Base-by-base conservation (phyloP, 2,797 vertebrate genomes). In the Adelosebastes latens region DNA sequence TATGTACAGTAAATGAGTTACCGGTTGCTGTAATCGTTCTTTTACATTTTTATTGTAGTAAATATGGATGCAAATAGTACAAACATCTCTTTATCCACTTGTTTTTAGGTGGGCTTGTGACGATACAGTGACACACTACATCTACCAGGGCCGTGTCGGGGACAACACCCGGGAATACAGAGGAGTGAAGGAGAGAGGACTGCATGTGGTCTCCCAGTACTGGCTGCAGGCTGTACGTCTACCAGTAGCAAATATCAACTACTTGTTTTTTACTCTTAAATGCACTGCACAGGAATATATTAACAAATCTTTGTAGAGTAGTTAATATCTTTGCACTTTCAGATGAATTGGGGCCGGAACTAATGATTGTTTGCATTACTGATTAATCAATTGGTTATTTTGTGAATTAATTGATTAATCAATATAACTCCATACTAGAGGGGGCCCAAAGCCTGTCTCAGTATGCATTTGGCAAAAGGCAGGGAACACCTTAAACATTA, bases 91-190 rank as follows among this genome's bases (percentile, higher is more conserved):
- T 14, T 12, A 1, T 64, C 8, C 0, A 22, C 14, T 36, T 84
- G 7, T 49, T 58, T 80, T 52, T n/a, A 99, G 99, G 80, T 99
- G 98, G 98, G 95, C 94, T 39, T 98, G 97, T 93, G 98, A 99
- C 83, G 96, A 99, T 80, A 96, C 97, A 1, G 99, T 99, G 87
- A 99, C 99, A 1, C 99, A 99, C 91, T 99, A 97, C 94, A 96
- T 99, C 92, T 99, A 99, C 89, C 98, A 99, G 80, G 98, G 98
- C 29, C 96, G 97, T 11, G 96, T 96, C 58, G 97, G 98, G 59
- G 98, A 99, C 94, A 97, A 77, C 91, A 99, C 95, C 62, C 96
- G 96, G 42, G 99, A 99, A 83, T 99, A 99, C 93, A 96, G 92
- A 92, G 97, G 96, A n/a, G 96, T 96, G 83, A 99, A 97, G 93